Evolutionary conservation across 2,888 invertebrate species (phyloP), one percentile per base, ranked within the genome.

Genomic region (Seira musarum): DNA sequence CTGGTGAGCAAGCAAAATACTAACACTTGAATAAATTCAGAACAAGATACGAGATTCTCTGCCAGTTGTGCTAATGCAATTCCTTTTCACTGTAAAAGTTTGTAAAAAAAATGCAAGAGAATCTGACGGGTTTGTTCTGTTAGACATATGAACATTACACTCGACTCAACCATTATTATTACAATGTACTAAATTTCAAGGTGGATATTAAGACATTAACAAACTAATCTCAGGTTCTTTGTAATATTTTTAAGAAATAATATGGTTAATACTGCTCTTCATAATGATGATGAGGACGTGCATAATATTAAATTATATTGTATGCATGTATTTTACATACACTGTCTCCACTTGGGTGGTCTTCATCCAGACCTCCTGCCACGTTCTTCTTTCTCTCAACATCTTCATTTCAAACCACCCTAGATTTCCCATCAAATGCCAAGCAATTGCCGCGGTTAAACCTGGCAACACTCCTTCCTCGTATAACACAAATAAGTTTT

Each of bases 351-450:
- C 86, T 83, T 86, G 85, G 86, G 86, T 86, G 86, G 86, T 86
- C 86, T 81, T 65, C 73, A 78, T 81, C 81, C 81, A 83, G 85
- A 85, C 85, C 85, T 85, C 85, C 85, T 85, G 84, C 84, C 83
- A 84, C 81, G 84, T 83, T 84, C 84, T 85, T 85, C 84, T 83
- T 84, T 83, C 83, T 86, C 84, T 85, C 82, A 84, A 85, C 85
- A 85, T 85, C 85, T 85, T 84, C 84, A 85, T 85, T 84, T 83
- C 82, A 83, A 81, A 85, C 85, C 85, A 84, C 83, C 85, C 85
- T 82, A 85, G 84, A 85, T 85, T 85, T 81, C 80, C 80, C 82
- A 83, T 80, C 80, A 69, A 60, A 82, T 60, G 78, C 82, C 72
- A 60, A 57, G 69, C 74, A 79, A 72, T 73, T 57, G 49, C 75